phyloP scores from a whole-genome alignment of 2,888 invertebrate genomes.

The Keiferia lycopersicella region DNA sequence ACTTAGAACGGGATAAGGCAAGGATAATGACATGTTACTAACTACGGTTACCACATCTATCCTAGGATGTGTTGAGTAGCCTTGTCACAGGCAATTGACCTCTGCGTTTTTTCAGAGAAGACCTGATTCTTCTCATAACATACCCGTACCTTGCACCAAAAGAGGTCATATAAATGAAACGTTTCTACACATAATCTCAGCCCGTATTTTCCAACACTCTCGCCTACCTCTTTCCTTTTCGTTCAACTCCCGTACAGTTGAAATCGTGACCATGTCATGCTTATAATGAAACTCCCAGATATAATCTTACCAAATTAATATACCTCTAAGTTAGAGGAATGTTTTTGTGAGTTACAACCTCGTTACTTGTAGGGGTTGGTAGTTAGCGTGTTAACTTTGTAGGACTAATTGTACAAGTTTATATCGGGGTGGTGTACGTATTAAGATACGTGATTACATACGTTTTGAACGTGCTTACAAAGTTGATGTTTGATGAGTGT shows the following conservation, averaged over 20 bases:
- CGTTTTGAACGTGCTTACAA: neutral
- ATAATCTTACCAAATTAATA: constrained; percentile 23
- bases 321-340: constrained; percentile 10
- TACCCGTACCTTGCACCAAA: no score
- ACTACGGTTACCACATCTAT: no score
- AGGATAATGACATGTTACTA: no score
- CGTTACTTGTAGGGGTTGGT: constrained; percentile 14
- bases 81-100: no score
- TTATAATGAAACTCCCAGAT: constrained; percentile 19
- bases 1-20: no score
- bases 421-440: constrained; percentile 7
- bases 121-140: no score
- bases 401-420: constrained; percentile 17
- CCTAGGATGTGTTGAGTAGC: no score
- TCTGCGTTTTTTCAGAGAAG: no score
- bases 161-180: no score
- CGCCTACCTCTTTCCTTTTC: constrained; percentile 42
- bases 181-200: neutral
- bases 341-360: constrained; percentile 21
- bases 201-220: constrained; percentile 42
- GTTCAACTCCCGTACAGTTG: constrained; percentile 16
- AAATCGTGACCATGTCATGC: constrained; percentile 25
- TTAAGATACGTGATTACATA: constrained; percentile 1
- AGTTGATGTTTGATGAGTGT: neutral
- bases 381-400: constrained; percentile 14